These are phyloP conservation scores for Chaenocephalus aceratus DNA, from an alignment of 2,113 vertebrate genomes.

Conservation along the genomic window DNA sequence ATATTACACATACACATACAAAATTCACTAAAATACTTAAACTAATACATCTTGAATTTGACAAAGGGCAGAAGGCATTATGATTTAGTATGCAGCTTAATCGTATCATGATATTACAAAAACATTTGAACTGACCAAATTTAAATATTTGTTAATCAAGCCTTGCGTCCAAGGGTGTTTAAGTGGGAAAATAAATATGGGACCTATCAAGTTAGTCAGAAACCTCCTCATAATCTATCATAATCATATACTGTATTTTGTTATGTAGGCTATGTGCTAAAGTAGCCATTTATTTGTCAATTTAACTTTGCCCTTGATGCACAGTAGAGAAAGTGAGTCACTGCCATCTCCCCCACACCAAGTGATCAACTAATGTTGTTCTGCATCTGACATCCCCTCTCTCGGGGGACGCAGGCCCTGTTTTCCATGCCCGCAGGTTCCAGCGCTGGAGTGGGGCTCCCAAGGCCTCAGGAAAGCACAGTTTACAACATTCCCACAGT, in stretches of 20 bases:
- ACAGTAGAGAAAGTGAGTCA: slow-evolving; percentile 45
- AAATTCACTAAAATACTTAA: no score
- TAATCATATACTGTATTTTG: background rate
- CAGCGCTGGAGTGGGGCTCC: slow-evolving; percentile 80
- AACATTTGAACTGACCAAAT: no score
- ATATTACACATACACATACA: no score
- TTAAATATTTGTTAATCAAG: background rate
- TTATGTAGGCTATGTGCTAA: background rate
- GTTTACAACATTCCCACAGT: slow-evolving; percentile 86
- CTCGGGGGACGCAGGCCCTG: slow-evolving; percentile 48
- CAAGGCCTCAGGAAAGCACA: slow-evolving; percentile 82
- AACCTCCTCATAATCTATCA: background rate
- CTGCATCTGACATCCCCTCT: slow-evolving; percentile 53
- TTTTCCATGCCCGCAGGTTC: slow-evolving; percentile 82
- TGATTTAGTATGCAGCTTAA: no score
- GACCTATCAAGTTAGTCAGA: background rate
- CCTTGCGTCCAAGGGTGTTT: background rate
- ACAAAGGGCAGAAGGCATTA: no score
- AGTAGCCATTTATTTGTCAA: background rate
- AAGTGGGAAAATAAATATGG: background rate
- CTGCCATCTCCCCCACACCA: slow-evolving; percentile 36
- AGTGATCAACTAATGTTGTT: slow-evolving; percentile 58
- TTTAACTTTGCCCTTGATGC: background rate
- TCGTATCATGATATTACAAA: no score
- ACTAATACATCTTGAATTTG: no score